A percentile compares a stretch with the other conserved stretches of the same genome.
phyloP scores from a whole-genome alignment of 2,888 invertebrate genomes.

The Acronicta leporina region DNA sequence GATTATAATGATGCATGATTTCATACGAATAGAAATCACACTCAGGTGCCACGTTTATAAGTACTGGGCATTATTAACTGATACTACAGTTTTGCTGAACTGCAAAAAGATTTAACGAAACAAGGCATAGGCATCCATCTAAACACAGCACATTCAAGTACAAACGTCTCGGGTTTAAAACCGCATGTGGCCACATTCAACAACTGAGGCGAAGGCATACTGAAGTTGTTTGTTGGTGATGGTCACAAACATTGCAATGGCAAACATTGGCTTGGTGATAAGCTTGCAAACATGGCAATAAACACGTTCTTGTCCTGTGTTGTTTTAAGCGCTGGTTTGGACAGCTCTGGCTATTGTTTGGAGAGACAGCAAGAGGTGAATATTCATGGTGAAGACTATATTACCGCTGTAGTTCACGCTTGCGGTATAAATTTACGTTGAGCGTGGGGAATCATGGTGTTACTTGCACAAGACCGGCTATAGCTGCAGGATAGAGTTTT shows the following conservation, averaged over 20 bases:
- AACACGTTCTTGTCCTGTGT: conserved; percentile 37
- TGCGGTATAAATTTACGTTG: too few species aligned
- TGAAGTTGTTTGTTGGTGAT: conserved; percentile 39
- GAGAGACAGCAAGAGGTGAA: conserved; percentile 9
- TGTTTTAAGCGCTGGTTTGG: conserved; percentile 13
- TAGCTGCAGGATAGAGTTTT: too few species aligned
- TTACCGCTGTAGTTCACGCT: conserved; percentile 4
- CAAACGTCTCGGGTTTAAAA: conserved; percentile 16
- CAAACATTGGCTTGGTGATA: conserved; percentile 44
- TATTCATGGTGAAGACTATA: conserved; percentile 9
- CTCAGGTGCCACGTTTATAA: too few species aligned
- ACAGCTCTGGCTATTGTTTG: conserved; percentile 17
- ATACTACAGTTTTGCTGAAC: too few species aligned
- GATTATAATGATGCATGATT: too few species aligned
- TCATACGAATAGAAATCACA: too few species aligned
- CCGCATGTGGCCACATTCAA: conserved; percentile 35
- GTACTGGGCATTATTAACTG: too few species aligned
- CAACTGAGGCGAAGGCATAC: conserved; percentile 26
- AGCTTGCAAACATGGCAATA: conserved; percentile 32
- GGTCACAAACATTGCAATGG: conserved; percentile 31
- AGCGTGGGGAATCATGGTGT: too few species aligned
- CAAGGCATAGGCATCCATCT: not conserved
- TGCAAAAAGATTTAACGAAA: not conserved
- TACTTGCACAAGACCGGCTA: too few species aligned
- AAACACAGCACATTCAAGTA: not conserved